phyloP scores from a whole-genome alignment of 2,797 vertebrate genomes.

The Mormyrops attenuatus region DNA sequence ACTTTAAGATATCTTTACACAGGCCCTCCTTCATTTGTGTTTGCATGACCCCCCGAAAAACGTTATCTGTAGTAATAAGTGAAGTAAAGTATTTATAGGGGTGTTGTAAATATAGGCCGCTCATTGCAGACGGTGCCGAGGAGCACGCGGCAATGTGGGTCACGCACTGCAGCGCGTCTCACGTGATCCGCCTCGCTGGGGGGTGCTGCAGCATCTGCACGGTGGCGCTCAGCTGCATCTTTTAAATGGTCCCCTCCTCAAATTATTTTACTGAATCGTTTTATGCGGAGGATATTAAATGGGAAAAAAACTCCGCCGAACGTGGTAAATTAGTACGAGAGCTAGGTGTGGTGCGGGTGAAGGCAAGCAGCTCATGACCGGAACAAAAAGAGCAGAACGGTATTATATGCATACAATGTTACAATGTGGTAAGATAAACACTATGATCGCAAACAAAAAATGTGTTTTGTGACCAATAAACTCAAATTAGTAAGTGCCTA shows the following conservation, averaged over 20 bases:
- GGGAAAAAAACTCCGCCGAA: not conserved
- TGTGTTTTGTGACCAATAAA: not conserved
- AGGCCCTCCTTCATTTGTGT: not conserved
- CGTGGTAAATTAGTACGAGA: not conserved
- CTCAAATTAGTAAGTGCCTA: not conserved
- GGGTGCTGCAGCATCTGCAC: conserved; percentile 35
- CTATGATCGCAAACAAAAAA: not conserved
- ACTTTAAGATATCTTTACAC: not conserved
- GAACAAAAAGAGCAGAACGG: not conserved
- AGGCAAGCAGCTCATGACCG: not conserved
- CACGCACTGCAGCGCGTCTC: conserved; percentile 43
- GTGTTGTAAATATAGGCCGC: conserved; percentile 22
- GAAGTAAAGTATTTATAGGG: conserved; percentile 35
- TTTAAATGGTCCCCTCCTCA: not conserved
- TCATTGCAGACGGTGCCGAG: conserved; percentile 28
- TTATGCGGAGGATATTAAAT: not conserved
- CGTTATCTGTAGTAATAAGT: conserved; percentile 28
- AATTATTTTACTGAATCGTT: not conserved
- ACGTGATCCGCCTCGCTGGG: conserved; percentile 34
- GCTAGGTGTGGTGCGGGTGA: not conserved
- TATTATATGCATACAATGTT: not conserved
- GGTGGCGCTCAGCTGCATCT: conserved; percentile 28
- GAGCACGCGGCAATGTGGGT: conserved; percentile 40
- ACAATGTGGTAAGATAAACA: not conserved
- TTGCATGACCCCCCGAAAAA: conserved; percentile 26